Evolutionary conservation across 2,797 vertebrate species (phyloP), one percentile per base, ranked within the genome.

Genomic region (Melanogrammus aeglefinus): DNA sequence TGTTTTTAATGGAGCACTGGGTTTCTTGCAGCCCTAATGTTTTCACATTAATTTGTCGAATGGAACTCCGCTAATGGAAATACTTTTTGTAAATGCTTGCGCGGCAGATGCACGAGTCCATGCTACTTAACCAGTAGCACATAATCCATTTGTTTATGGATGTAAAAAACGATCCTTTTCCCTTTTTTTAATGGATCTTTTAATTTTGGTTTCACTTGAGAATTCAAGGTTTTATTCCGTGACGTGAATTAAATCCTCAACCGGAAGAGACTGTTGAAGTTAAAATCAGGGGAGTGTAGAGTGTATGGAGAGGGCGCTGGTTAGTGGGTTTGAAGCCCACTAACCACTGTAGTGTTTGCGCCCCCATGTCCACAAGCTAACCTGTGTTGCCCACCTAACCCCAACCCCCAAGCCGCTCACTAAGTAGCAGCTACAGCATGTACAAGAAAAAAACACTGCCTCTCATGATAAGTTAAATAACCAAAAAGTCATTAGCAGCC

Each of bases 21-120:
- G 51, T n/a, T 63, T 63, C 27, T 27, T 27, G 63, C 10, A 6
- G n/a, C 70, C 13, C 33, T 72, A 72, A 31, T 72, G 70, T 35
- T 69, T 69, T 31, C 70, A 72, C 33, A 72, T 72, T 35, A 72
- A 72, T 31, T 35, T 72, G 70, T 72, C 70, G 18, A 72, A 72
- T 72, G 63, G 63, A 72, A 72, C 29, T 72, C 33, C 13, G 9
- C 29, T 31, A 72, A 72, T 72, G 70, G 31, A 35, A 72, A 33
- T 33, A 72, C 29, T 72, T 72, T 72, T 33, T 72, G 27, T 6
- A 16, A 16, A 31, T 35, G 16, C 63, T 35, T 16, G 29, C 8
- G 33, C 7, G 3, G 29, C 70, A 33, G 70, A 72, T 31, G 69
- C 70, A 72, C 2, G 6, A 7, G 27, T 35, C 6, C 27, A 72